Base-by-base conservation (phyloP, 2,888 invertebrate species). In the Hirtodrosophila alboralis region DNA sequence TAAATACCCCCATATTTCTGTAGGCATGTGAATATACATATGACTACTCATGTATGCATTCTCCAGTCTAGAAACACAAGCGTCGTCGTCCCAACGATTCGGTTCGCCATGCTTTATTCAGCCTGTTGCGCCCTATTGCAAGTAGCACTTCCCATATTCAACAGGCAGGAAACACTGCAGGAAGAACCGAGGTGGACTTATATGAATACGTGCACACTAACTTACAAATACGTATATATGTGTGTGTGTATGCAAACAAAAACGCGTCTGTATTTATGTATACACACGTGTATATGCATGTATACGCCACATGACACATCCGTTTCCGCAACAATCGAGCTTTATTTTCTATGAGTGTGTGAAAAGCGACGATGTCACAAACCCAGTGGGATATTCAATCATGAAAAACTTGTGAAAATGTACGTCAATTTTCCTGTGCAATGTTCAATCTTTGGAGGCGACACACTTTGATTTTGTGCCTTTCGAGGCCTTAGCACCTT, bases 141-240 rank as follows among this genome's bases (percentile, higher is more conserved):
- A 61, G 23, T 7, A 43, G 36, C 51, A 37, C 49, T 58, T 61
- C 63, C 41, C 49, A 53, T 64, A 80, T 87, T 87, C 89, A 89
- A 88, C 87, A 87, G 89, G 86, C 88, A 85, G 80, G 71, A 81
- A 61, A 54, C 63, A 59, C 53, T 43, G 34, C 23, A 26, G 30
- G 30, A 37, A 27, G 51, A 5, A 33, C 13, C 36, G 27, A 51
- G 28, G n/a, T 18, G 18, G 4, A 28, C 28, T 34, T 6, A 16
- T 12, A 26, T 2, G 12, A 8, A 38, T 23, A n/a, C 18, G 18
- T 10, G n/a, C 34, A 33, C 8, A 30, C 7, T 36, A n/a, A 38
- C 26, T 23, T 8, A 4, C 27, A 14, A 8, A 30, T 6, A 13
- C 8, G 21, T n/a, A 59, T 13, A 10, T 13, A 34, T 13, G 33